phyloP scores from a whole-genome alignment of 2,113 vertebrate genomes.

The Galemys pyrenaicus region DNA sequence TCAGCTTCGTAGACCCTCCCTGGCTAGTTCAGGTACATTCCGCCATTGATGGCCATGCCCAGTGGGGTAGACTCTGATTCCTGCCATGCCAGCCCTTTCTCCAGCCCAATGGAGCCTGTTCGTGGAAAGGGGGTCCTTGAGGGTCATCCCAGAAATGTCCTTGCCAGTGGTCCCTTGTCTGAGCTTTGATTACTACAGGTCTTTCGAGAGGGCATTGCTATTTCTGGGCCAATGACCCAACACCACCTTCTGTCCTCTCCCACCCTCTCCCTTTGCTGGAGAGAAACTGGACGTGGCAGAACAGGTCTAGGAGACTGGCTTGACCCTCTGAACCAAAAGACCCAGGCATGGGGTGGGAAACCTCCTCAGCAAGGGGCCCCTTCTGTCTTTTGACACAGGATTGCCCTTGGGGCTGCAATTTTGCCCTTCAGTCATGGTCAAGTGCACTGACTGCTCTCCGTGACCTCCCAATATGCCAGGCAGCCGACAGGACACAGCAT shows the following conservation, averaged over 20 bases:
- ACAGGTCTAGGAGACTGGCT: not conserved
- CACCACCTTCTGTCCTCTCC: too few species aligned
- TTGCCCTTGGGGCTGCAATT: not conserved
- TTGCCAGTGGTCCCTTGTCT: not conserved
- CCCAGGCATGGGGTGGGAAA: not conserved
- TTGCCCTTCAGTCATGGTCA: not conserved
- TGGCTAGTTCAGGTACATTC: fast-evolving
- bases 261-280: not conserved
- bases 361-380: not conserved
- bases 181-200: not conserved
- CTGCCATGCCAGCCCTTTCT: not conserved
- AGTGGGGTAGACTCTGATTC: not conserved
- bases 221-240: not conserved
- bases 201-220: not conserved
- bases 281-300: not conserved
- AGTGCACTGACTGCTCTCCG: not conserved
- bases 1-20: fast-evolving
- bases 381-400: not conserved
- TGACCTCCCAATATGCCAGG: fast-evolving
- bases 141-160: not conserved
- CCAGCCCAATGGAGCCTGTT: not conserved
- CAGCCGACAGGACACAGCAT: not conserved
- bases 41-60: not conserved
- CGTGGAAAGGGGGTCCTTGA: not conserved
- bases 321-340: not conserved